Evolutionary conservation across 2,888 invertebrate species (phyloP), one percentile per base, ranked within the genome.

Genomic region (Morpho achilles): DNA sequence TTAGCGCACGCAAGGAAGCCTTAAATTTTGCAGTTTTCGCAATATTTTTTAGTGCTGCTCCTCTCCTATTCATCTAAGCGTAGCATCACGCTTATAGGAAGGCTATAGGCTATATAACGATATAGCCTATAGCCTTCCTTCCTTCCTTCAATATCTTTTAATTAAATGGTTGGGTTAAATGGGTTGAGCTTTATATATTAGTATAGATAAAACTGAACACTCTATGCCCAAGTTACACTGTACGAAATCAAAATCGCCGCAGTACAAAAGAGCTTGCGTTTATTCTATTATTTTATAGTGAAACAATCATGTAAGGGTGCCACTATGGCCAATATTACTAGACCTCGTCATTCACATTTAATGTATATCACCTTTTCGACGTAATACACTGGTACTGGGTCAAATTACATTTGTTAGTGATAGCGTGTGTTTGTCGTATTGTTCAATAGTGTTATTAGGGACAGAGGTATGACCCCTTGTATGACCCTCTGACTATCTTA

Each of bases 401-500:
- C 71, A 62, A 53, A 1, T 53, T 69, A 64, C 7, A 45, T 7
- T 71, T 69, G 75, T 40, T 7, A 50, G 40, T 57, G 39, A 52
- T 70, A 70, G 57, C 69, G 74, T 73, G 77, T 75, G 72, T 75
- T 76, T 76, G 74, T 74, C 67, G 69, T 69, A 70, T 77, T 74
- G 70, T 74, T 69, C 60, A 53, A 58, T 60, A 66, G 69, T 73
- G 69, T 74, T 69, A 67, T 71, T 68, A 69, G 67, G 72, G 74
- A 70, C 69, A 67, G 65, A 66, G 69, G 64, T 53, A 64, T 64
- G 54, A 42, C 54, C 16, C 16, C 16, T 60, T 60, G 61, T 62
- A 61, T 69, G 65, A 69, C 69, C 69, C 45, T 62, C n/a, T 44
- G 52, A 44, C 52, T 43, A 39, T 52, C 44, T 16, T 32, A 52